A percentile compares a stretch with the other conserved stretches of the same genome.
Evolutionary conservation across 2,888 invertebrate genomes (phyloP).

Genomic region (Pogonocherus hispidulus): DNA sequence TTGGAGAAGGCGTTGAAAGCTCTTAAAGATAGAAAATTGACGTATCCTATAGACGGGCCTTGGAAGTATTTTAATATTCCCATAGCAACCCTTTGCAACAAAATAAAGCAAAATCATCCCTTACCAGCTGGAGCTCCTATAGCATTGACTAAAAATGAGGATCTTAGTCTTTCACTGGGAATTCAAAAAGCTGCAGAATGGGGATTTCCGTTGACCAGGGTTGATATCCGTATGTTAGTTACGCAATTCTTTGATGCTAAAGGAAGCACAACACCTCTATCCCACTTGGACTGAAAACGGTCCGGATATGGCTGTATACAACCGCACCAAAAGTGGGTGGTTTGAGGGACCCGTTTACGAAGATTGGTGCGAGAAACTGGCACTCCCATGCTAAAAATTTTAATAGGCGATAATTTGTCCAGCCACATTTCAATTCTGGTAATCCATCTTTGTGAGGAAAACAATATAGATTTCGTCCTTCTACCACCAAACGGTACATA

Average conservation of each 20-base stretch:
- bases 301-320: not conserved
- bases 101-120: not conserved
- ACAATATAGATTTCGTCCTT: conserved; percentile 17
- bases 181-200: conserved; percentile 14
- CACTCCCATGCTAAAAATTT: not conserved
- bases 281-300: not conserved
- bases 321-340: not conserved
- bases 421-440: conserved; percentile 22
- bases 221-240: not conserved
- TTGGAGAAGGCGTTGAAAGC: not conserved
- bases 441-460: conserved; percentile 9
- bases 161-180: not conserved
- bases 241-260: conserved; percentile 18
- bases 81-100: not conserved
- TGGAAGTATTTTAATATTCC: not conserved
- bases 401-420: conserved; percentile 11
- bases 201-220: conserved; percentile 15
- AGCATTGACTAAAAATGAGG: not conserved
- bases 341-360: not conserved
- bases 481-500: conserved; percentile 17
- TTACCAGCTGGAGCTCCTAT: not conserved
- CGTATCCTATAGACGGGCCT: not conserved
- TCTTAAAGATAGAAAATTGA: not conserved
- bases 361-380: not conserved
- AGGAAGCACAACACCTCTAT: not conserved